Evolutionary conservation across 2,797 vertebrate species (phyloP).

Genomic region (Anguilla pacifica): DNA sequence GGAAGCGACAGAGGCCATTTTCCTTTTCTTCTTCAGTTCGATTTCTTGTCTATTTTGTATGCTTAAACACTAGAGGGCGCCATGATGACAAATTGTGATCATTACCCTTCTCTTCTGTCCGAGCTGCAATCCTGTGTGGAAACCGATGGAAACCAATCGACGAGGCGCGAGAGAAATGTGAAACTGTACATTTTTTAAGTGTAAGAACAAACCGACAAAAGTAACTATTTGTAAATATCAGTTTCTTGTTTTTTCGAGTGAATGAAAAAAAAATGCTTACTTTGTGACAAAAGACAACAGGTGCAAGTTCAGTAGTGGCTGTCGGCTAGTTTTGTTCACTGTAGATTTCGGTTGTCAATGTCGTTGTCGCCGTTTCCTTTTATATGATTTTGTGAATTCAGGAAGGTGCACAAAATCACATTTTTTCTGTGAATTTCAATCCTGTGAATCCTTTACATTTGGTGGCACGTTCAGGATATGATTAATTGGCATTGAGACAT

Average conservation of each 20-base stretch:
- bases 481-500: conserved; percentile 19
- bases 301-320: conserved; percentile 45
- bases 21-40: conserved; percentile 51
- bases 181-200: conserved; percentile 81
- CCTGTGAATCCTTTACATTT: conserved; percentile 14
- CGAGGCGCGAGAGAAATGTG: conserved; percentile 55
- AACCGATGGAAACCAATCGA: conserved; percentile 51
- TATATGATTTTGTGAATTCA: conserved; percentile 8
- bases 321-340: conserved; percentile 36
- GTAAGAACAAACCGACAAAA: conserved; percentile 74
- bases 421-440: conserved; percentile 15
- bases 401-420: conserved; percentile 11
- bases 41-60: conserved; percentile 70
- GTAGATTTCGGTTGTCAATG: background rate
- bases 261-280: conserved; percentile 72
- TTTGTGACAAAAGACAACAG: conserved; percentile 66
- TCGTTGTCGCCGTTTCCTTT: background rate
- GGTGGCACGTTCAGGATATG: background rate
- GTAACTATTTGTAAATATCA: conserved; percentile 76
- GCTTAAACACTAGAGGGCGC: conserved; percentile 64
- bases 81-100: conserved; percentile 50
- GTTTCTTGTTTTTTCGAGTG: conserved; percentile 71
- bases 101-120: conserved; percentile 44
- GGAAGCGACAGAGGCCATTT: conserved; percentile 27
- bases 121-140: conserved; percentile 38